Evolutionary conservation across 2,113 vertebrate species (phyloP).

Genomic region (Orthonyx spaldingii): DNA sequence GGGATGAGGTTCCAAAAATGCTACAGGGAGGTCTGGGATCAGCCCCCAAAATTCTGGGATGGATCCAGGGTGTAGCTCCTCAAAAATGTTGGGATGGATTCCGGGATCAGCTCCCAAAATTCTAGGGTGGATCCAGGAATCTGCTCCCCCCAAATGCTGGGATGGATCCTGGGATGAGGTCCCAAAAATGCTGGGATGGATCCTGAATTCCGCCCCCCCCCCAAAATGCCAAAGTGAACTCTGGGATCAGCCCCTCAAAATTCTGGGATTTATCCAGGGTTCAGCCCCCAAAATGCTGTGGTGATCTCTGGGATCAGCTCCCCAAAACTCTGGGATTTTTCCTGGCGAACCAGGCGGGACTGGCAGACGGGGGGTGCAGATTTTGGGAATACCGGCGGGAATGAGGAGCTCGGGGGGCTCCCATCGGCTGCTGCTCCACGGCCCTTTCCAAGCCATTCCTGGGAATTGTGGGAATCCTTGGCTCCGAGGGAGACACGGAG

Average conservation of each 20-base stretch:
- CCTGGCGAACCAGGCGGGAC: background rate
- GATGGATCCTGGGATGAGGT: too few species aligned
- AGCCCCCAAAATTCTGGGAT: background rate
- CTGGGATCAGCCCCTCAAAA: too few species aligned
- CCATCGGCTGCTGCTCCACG: accelerated
- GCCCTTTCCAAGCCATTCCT: background rate
- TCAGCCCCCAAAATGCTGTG: too few species aligned
- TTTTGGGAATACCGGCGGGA: background rate
- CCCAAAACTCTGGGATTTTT: too few species aligned
- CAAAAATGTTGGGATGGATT: background rate
- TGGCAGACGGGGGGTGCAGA: accelerated
- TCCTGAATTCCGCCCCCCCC: too few species aligned
- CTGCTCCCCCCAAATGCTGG: too few species aligned
- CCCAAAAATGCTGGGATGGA: too few species aligned
- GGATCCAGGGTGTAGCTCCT: background rate
- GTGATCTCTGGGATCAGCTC: too few species aligned
- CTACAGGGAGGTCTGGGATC: background rate
- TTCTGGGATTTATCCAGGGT: too few species aligned
- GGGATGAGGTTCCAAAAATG: too few species aligned
- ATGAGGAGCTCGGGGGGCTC: background rate
- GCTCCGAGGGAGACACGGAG: accelerated
- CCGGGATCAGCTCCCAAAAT: background rate
- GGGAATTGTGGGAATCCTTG: background rate
- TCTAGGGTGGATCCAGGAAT: background rate
- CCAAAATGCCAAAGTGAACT: too few species aligned